Conservation (phyloP, 2,888 invertebrate genomes). For the Sialis fuliginosa region DNA sequence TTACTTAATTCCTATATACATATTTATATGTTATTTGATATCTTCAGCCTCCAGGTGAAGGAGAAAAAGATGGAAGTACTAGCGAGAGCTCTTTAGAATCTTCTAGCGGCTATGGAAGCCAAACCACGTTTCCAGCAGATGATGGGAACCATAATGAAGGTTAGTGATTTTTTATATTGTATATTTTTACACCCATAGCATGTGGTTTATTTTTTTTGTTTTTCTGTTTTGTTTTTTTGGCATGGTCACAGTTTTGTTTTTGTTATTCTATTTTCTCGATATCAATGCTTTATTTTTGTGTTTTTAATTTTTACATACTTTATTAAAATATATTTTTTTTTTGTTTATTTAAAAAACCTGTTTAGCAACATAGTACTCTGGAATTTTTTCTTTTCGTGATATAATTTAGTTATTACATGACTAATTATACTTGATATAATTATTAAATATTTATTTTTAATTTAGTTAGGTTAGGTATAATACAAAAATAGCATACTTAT, state of each 20-base stretch:
- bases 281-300: no score
- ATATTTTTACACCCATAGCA: neutral
- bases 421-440: no score
- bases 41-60: slow-evolving; percentile 16
- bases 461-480: no score
- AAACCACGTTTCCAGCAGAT: slow-evolving; percentile 48
- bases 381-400: no score
- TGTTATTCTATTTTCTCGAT: slow-evolving; percentile 1
- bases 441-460: no score
- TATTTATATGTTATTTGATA: neutral
- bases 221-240: slow-evolving; percentile 3
- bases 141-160: slow-evolving; percentile 18
- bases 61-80: slow-evolving; percentile 36
- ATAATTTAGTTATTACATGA: no score
- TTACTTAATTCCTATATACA: neutral
- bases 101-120: slow-evolving; percentile 61
- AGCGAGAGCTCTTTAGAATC: slow-evolving; percentile 60
- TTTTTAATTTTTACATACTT: no score
- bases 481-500: no score
- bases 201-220: slow-evolving; percentile 6
- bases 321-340: no score
- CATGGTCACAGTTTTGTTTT: neutral
- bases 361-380: no score
- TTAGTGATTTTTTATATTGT: slow-evolving; percentile 3
- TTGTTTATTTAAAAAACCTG: no score